Conservation (phyloP, 1,140 invertebrate species). For the Brachionus paranguensis region DNA sequence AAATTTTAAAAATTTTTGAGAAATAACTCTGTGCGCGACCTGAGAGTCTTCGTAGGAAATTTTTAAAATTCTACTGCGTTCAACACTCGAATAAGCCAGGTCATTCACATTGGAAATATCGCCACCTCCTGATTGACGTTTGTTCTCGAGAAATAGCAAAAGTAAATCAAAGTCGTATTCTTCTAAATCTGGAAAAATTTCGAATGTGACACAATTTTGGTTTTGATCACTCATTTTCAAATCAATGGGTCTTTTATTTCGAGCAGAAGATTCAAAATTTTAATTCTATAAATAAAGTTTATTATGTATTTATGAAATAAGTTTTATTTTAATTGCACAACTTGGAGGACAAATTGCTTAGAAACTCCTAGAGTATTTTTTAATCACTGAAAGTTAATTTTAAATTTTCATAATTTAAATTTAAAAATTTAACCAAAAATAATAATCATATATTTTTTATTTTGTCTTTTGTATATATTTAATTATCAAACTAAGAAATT, state of each 20-base stretch:
- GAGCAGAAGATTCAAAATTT: too few species aligned
- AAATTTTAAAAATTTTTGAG: slow-evolving; percentile 9
- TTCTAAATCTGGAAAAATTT: background rate
- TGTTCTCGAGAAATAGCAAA: background rate
- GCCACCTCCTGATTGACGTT: background rate
- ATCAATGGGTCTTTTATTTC: background rate
- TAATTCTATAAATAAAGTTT: too few species aligned
- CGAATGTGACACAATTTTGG: background rate
- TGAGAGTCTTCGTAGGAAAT: background rate
- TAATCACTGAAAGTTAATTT: background rate
- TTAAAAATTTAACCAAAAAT: too few species aligned
- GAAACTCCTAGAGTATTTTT: background rate
- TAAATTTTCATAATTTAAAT: too few species aligned
- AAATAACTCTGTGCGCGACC: background rate
- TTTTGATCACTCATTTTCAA: background rate
- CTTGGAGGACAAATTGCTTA: background rate
- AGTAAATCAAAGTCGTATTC: slow-evolving; percentile 8
- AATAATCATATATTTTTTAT: too few species aligned
- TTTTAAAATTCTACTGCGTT: background rate
- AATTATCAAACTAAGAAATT: too few species aligned
- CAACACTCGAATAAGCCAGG: background rate
- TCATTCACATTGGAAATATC: background rate
- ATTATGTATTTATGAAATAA: too few species aligned
- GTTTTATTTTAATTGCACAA: background rate
- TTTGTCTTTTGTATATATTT: too few species aligned